Base-by-base conservation (phyloP, 53 echinoderm and acorn worm genomes). In the Stichopus horrens region DNA sequence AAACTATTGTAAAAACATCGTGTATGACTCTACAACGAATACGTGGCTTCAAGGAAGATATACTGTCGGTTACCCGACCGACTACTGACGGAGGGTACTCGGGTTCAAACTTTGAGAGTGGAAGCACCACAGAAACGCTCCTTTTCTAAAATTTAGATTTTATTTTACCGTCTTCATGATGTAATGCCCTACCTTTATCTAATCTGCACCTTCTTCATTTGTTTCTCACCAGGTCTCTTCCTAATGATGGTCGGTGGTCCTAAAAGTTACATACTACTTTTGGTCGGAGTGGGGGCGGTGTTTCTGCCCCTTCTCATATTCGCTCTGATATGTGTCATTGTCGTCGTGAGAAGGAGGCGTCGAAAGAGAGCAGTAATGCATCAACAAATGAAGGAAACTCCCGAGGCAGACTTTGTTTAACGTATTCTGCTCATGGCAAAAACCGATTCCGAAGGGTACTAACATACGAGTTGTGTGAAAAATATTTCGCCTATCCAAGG, bases 191-290 rank as follows among this genome's bases (percentile, higher is more conserved):
- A 37, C 37, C 37, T 67, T 67, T 1, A n/a, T 67, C 68, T 67
- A 67, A n/a, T 67, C 68, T n/a, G 13, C n/a, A 67, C n/a, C 77
- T 11, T 11, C 51, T 54, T 11, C 10, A 5, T 53, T 87, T 9
- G 18, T 5, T 86, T 5, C 52, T 14, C 66, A 4, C 88, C 88
- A 96, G 96, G 96, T 77, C 88, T 96, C 8, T 96, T 96, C 89
- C 65, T 95, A 73, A 95, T 95, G 76, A 96, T 96, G 96, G 96
- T 96, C 7, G 96, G 94, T 55, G 96, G 96, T 51, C 96, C 95
- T 0, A 96, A 95, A 84, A 95, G 88, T 90, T 92, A 92, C 52
- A 80, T 95, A 4, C 86, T 97, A n/a, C 93, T 97, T 37, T 86
- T 95, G n/a, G 90, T 93, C 77, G 95, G 95, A 4, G 74, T 95